A percentile compares a stretch with the other conserved stretches of the same genome.
These are phyloP conservation scores for Aquatica leii DNA, from an alignment of 2,888 invertebrate species.

Conservation along the genomic window DNA sequence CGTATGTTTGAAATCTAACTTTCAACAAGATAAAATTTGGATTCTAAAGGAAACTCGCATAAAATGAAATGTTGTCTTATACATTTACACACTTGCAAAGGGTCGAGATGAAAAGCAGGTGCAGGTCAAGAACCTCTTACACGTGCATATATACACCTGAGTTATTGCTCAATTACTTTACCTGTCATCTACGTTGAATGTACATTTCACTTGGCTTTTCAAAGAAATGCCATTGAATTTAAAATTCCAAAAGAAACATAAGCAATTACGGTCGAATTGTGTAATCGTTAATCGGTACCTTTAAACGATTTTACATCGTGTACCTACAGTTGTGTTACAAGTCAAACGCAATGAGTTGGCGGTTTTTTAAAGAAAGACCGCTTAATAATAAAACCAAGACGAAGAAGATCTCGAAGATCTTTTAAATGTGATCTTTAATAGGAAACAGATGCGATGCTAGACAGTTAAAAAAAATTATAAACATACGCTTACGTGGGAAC, in stretches of 20 bases:
- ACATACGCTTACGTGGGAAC: constrained; percentile 22
- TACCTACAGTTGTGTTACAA: not conserved
- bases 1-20: too few relatives aligned
- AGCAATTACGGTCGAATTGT: constrained; percentile 2
- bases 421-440: constrained; percentile 20
- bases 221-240: not conserved
- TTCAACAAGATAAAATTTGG: too few relatives aligned
- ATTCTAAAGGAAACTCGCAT: too few relatives aligned
- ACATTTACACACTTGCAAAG: constrained; percentile 6
- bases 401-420: constrained; percentile 13
- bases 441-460: constrained; percentile 22
- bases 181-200: constrained; percentile 31
- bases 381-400: not conserved
- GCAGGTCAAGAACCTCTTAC: constrained; percentile 50
- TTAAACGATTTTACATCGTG: too few relatives aligned
- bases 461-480: constrained; percentile 21
- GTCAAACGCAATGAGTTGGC: constrained; percentile 19
- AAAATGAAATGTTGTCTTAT: too few relatives aligned
- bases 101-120: constrained; percentile 33
- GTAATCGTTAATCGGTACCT: too few relatives aligned
- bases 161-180: constrained; percentile 51
- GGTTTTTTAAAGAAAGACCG: not conserved
- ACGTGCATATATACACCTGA: constrained; percentile 52
- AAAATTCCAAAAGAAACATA: not conserved
- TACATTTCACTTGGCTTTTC: constrained; percentile 24